Evolutionary conservation across 2,113 vertebrate species (phyloP).

Genomic region (Thamnophis sirtalis): DNA sequence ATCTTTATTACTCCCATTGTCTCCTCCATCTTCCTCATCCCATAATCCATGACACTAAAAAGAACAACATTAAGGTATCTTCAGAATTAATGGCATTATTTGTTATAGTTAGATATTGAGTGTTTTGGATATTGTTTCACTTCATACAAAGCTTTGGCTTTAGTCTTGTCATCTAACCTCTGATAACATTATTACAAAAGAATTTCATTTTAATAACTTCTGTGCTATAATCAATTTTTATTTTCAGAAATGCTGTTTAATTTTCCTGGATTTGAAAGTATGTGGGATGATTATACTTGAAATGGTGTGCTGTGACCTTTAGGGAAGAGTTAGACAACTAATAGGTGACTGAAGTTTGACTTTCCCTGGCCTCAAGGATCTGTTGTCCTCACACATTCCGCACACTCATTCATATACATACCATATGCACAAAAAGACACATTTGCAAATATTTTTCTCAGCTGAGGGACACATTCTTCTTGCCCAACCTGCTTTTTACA

Average conservation of each 20-base stretch:
- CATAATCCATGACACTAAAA: conserved; percentile 92
- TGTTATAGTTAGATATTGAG: neutral
- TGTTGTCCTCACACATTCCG: neutral
- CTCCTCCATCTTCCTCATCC: conserved; percentile 85
- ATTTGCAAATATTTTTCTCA: neutral
- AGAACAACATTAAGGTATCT: conserved; percentile 5
- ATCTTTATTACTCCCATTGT: conserved; percentile 66
- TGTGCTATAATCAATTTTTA: neutral
- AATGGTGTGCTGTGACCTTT: neutral
- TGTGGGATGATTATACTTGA: neutral
- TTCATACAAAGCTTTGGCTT: neutral
- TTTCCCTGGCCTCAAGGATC: neutral
- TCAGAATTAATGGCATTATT: neutral
- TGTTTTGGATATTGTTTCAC: neutral
- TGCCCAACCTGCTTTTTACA: neutral
- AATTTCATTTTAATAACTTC: neutral
- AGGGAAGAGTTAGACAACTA: neutral
- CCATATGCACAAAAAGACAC: neutral
- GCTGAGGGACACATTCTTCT: neutral
- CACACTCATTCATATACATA: neutral
- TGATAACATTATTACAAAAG: neutral
- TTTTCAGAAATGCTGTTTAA: neutral
- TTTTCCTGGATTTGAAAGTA: neutral
- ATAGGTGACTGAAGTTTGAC: neutral
- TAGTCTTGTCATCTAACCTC: neutral